Conservation (phyloP, 2,113 vertebrate species). For the Erythrolamprus reginae region DNA sequence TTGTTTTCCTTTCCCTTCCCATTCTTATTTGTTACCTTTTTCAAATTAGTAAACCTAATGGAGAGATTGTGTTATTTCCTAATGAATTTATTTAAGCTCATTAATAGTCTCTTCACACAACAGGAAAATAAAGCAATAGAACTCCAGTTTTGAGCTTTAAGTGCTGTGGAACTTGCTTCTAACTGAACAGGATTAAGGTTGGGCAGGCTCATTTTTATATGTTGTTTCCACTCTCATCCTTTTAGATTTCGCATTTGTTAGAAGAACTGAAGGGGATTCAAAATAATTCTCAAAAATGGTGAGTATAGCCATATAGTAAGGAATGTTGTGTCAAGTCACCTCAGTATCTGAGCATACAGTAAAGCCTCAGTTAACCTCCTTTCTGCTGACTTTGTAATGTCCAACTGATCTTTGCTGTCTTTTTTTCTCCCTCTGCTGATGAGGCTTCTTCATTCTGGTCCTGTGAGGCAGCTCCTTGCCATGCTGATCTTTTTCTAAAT, state of each 20-base stretch:
- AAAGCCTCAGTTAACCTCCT: not conserved
- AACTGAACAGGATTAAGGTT: not conserved
- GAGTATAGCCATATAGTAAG: not conserved
- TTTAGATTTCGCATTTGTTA: constrained; percentile 80
- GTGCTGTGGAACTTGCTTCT: not conserved
- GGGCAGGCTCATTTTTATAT: not conserved
- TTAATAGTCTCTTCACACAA: not conserved
- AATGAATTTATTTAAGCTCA: not conserved
- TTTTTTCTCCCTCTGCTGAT: not conserved
- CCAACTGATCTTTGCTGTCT: not conserved
- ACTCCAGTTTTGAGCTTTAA: not conserved
- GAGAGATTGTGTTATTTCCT: not conserved
- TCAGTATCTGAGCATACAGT: not conserved
- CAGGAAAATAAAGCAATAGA: not conserved
- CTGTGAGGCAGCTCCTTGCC: not conserved
- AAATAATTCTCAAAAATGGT: constrained; percentile 83
- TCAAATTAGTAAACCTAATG: not conserved
- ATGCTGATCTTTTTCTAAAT: not conserved
- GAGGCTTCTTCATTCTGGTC: not conserved
- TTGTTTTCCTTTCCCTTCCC: not conserved
- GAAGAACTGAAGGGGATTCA: constrained; percentile 76
- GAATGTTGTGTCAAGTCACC: not conserved
- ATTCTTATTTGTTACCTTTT: not conserved
- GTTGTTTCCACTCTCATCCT: constrained; percentile 24
- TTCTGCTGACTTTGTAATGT: not conserved